A percentile compares a stretch with the other conserved stretches of the same genome.
Evolutionary conservation across 2,797 vertebrate species (phyloP).

Genomic region (Champsocephalus esox): DNA sequence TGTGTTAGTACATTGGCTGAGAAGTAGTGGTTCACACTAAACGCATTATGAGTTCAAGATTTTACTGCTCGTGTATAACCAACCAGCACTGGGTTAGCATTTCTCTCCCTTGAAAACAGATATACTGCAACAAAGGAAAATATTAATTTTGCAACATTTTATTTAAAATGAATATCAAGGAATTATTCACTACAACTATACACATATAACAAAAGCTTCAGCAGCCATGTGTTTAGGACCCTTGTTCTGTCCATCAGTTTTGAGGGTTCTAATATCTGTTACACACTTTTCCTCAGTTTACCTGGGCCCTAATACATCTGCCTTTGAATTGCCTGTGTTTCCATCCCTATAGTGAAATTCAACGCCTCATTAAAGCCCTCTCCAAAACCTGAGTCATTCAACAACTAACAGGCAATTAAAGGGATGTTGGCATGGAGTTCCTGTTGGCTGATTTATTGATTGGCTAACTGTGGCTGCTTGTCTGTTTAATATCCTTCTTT

Average conservation of each 20-base stretch:
- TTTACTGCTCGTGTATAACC: slow-evolving; percentile 13
- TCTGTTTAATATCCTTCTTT: slow-evolving; percentile 45
- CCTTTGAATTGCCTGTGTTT: slow-evolving; percentile 74
- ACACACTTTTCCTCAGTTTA: slow-evolving; percentile 39
- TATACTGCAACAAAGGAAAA: slow-evolving; percentile 14
- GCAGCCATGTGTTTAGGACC: slow-evolving; percentile 7
- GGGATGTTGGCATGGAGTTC: slow-evolving; percentile 62
- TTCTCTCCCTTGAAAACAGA: slow-evolving; percentile 11
- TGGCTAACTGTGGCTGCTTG: slow-evolving; percentile 50
- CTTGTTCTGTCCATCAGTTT: slow-evolving; percentile 27
- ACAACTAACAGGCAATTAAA: slow-evolving; percentile 78
- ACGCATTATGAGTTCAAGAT: slow-evolving; percentile 1
- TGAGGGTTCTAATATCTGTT: slow-evolving; percentile 42
- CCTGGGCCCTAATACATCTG: slow-evolving; percentile 50
- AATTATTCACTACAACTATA: slow-evolving; percentile 3
- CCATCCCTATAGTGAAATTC: slow-evolving; percentile 73
- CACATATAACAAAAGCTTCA: slow-evolving; percentile 12
- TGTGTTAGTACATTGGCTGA: slow-evolving; percentile 14
- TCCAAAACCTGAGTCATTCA: slow-evolving; percentile 70
- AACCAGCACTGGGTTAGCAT: background rate
- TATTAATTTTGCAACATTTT: slow-evolving; percentile 10
- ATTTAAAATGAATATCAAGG: slow-evolving; percentile 13
- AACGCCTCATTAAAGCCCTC: slow-evolving; percentile 76
- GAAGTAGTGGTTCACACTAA: background rate
- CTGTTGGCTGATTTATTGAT: slow-evolving; percentile 72